These are phyloP conservation scores for Hylaeus anthracinus DNA, from an alignment of 1,140 invertebrate species.

Conservation along the genomic window DNA sequence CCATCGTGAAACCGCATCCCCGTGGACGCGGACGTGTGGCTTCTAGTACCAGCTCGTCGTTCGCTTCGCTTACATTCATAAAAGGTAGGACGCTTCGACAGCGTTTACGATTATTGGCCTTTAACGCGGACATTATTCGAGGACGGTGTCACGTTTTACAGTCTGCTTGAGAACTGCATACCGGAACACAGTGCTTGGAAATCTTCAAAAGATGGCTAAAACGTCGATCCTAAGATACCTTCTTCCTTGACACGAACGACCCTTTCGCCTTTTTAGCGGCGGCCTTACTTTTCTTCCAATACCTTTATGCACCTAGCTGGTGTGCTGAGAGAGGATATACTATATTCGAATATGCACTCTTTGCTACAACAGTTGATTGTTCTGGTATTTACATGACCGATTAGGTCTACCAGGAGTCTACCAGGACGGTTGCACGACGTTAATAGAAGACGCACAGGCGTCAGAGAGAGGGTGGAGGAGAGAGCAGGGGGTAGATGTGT, in stretches of 20 bases:
- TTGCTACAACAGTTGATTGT: no score
- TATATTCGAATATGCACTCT: no score
- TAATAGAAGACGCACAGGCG: constrained; percentile 51
- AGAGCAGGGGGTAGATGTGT: neutral
- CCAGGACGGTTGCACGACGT: neutral
- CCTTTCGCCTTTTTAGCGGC: no score
- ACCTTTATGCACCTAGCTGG: no score
- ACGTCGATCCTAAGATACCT: no score
- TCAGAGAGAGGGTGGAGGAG: neutral
- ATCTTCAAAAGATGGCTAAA: no score
- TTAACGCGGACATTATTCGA: constrained; percentile 54
- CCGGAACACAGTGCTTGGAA: neutral
- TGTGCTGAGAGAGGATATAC: no score
- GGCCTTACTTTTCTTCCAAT: no score
- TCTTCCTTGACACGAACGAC: no score
- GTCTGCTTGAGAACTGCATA: constrained; percentile 21
- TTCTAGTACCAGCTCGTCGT: neutral
- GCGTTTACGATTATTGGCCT: constrained; percentile 41
- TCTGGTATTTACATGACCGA: no score
- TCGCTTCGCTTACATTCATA: neutral
- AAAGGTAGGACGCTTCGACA: constrained; percentile 1
- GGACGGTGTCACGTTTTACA: constrained; percentile 51
- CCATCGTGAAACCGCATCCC: neutral
- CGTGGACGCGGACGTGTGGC: neutral
- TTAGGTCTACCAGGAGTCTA: no score